A percentile compares a stretch with the other conserved stretches of the same genome.
Conservation (phyloP, 2,888 invertebrate species). For the Leptinotarsa rubiginosa region DNA sequence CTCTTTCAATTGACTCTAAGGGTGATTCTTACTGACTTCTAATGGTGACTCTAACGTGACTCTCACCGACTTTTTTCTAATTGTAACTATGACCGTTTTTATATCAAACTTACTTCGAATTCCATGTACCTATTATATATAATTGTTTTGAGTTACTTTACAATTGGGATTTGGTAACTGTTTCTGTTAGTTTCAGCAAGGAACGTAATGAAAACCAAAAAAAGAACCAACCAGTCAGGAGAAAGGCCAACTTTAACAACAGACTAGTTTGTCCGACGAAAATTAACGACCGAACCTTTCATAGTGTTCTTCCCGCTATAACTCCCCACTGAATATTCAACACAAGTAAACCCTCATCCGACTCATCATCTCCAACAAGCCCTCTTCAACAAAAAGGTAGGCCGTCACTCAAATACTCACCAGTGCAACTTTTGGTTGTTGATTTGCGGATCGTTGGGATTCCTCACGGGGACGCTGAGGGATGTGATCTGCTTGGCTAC, state of each 20-base stretch:
- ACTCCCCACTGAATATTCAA: not conserved
- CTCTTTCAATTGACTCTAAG: no score
- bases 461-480: conserved; percentile 49
- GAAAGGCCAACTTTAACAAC: not conserved
- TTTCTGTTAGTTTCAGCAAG: no score
- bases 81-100: no score
- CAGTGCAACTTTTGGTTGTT: conserved; percentile 56
- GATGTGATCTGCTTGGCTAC: conserved; percentile 55
- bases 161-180: no score
- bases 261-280: not conserved
- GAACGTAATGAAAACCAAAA: no score
- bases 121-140: no score
- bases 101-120: no score
- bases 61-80: no score
- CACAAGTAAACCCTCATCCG: not conserved
- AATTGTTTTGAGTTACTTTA: no score
- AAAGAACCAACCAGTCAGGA: no score
- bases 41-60: no score
- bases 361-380: not conserved
- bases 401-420: conserved; percentile 37
- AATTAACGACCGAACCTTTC: not conserved
- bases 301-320: not conserved
- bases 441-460: conserved; percentile 49
- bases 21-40: no score
- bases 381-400: not conserved